phyloP scores from a whole-genome alignment of 2,113 vertebrate species.

The Phalacrocorax carbo region DNA sequence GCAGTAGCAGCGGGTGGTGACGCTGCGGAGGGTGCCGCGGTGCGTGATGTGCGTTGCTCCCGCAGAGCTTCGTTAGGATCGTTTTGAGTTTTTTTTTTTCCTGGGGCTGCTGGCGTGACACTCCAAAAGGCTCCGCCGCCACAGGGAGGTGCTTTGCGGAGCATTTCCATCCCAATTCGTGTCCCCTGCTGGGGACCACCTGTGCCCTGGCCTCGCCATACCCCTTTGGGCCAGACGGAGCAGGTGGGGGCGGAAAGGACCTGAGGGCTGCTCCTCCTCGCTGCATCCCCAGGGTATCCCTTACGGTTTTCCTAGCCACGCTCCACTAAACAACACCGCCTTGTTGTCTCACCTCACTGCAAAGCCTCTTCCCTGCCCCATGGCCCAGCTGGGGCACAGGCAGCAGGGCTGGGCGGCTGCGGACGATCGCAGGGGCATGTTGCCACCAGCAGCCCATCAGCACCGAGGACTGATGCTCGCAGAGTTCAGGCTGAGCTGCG shows the following conservation, averaged over 20 bases:
- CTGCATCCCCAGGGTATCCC: background rate
- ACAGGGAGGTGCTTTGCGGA: background rate
- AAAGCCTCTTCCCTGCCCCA: background rate
- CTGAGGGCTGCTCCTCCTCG: background rate
- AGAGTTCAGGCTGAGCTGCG: background rate
- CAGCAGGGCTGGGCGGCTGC: background rate
- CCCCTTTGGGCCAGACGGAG: background rate
- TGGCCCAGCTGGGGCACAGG: fast-evolving
- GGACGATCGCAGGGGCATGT: background rate
- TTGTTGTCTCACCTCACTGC: background rate
- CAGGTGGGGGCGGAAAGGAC: background rate
- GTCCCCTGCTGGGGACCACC: background rate
- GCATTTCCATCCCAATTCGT: background rate
- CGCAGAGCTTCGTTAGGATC: background rate
- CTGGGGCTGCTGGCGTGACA: background rate
- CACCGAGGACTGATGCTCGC: fast-evolving
- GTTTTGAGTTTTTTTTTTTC: background rate
- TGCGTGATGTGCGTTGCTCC: fast-evolving
- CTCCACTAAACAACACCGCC: background rate
- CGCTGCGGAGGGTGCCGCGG: fast-evolving
- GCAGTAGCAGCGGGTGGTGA: background rate
- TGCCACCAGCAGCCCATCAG: background rate
- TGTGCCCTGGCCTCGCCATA: background rate
- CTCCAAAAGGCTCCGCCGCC: background rate
- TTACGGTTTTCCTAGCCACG: fast-evolving